These are phyloP conservation scores for Watsonalla binaria DNA, from an alignment of 2,888 invertebrate species.

Conservation along the genomic window DNA sequence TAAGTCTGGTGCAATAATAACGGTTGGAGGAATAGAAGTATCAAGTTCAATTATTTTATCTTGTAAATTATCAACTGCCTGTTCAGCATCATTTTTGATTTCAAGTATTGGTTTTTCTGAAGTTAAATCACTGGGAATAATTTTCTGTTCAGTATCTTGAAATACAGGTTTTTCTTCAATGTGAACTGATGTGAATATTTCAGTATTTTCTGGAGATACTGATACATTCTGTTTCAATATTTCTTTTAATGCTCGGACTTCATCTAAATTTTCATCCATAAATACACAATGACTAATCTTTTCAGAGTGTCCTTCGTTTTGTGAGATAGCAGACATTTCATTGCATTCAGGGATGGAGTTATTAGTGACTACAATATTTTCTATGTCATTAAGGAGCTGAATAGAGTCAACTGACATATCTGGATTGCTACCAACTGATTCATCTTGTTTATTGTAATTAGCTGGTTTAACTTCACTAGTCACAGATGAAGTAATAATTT, in stretches of 20 bases:
- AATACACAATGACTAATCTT: not conserved
- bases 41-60: too few relatives aligned
- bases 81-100: not conserved
- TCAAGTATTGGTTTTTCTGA: not conserved
- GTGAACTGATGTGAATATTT: not conserved
- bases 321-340: not conserved
- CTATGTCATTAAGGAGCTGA: constrained; percentile 1
- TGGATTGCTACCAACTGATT: not conserved
- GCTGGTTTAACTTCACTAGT: not conserved
- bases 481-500: not conserved
- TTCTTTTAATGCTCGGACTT: not conserved
- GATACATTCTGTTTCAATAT: not conserved
- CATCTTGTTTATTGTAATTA: not conserved
- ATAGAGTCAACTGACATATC: not conserved
- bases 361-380: not conserved
- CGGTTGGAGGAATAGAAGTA: not conserved
- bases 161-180: too few relatives aligned
- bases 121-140: not conserved
- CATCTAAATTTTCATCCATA: not conserved
- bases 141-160: not conserved
- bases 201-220: not conserved
- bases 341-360: not conserved
- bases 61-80: too few relatives aligned
- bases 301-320: not conserved
- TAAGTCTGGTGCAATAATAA: not conserved